Conservation (phyloP, 2,888 invertebrate species). For the Chrysopilus asiliformis region DNA sequence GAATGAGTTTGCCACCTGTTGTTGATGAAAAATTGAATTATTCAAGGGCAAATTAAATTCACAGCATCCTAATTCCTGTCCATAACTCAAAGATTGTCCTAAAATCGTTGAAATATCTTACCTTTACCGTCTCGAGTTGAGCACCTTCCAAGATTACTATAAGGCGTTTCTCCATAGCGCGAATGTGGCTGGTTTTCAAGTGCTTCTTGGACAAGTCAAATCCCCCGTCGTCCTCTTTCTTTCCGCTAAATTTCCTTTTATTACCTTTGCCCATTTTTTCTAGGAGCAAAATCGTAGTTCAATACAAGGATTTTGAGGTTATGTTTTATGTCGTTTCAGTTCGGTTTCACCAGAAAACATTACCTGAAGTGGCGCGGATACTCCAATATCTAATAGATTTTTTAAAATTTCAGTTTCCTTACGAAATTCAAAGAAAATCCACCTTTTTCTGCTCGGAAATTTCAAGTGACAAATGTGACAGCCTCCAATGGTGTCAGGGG, state of each 20-base stretch:
- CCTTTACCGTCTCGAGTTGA: constrained; percentile 92
- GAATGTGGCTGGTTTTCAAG: constrained; percentile 60
- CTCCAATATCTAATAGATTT: too few species aligned
- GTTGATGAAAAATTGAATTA: background rate
- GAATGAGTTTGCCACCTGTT: constrained; percentile 72
- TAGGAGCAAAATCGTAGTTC: too few species aligned
- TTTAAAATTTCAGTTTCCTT: too few species aligned
- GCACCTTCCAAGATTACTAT: constrained; percentile 89
- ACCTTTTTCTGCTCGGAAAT: too few species aligned
- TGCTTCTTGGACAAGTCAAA: constrained; percentile 68
- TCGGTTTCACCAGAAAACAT: background rate
- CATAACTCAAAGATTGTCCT: constrained; percentile 2
- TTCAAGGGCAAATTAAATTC: too few species aligned
- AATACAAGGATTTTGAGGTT: too few species aligned
- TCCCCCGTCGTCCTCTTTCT: constrained; percentile 52
- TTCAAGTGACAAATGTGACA: too few species aligned
- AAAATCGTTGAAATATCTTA: constrained; percentile 29
- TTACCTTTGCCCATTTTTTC: constrained; percentile 16
- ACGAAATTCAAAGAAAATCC: too few species aligned
- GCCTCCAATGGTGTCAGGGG: background rate
- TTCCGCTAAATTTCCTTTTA: constrained; percentile 29
- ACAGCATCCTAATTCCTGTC: too few species aligned
- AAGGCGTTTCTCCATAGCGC: constrained; percentile 61
- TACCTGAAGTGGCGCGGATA: too few species aligned
- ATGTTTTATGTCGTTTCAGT: too few species aligned